Evolutionary conservation across 2,113 vertebrate genomes (phyloP).

Genomic region (Leucopsar rothschildi): DNA sequence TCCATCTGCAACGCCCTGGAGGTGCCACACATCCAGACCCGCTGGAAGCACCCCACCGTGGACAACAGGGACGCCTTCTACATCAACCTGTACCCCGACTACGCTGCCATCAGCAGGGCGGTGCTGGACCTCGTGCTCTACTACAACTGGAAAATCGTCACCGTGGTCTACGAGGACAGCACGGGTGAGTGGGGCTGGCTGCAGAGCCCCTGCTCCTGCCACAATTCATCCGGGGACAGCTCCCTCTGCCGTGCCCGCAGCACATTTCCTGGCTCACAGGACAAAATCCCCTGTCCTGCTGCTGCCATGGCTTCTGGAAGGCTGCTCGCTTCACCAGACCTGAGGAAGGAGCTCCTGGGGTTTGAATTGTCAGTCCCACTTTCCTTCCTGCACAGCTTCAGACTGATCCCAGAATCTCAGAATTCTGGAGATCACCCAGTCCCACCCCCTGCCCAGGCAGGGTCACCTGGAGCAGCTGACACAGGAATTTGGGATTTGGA

Average conservation of each 20-base stretch:
- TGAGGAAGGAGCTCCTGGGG: neutral
- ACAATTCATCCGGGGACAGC: rapidly evolving
- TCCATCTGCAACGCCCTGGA: slow-evolving; percentile 97
- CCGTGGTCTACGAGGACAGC: slow-evolving; percentile 96
- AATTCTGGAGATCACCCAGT: neutral
- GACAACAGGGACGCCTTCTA: slow-evolving; percentile 94
- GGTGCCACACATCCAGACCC: slow-evolving; percentile 97
- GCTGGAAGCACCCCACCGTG: slow-evolving; percentile 93
- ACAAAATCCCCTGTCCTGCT: neutral
- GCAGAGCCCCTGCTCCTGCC: neutral
- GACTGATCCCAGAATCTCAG: neutral
- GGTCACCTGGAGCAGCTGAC: neutral
- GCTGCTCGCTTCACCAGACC: neutral
- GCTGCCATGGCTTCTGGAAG: neutral
- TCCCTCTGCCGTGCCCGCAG: neutral
- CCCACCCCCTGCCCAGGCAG: neutral
- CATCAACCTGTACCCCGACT: slow-evolving; percentile 96
- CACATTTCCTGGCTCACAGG: neutral
- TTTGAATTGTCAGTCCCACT: neutral
- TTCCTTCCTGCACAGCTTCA: neutral
- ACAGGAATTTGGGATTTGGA: neutral
- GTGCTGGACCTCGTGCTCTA: slow-evolving; percentile 92
- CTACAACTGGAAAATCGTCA: slow-evolving; percentile 94
- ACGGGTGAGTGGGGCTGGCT: slow-evolving; percentile 77
- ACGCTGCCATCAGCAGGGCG: slow-evolving; percentile 89